phyloP scores from a whole-genome alignment of 2,797 vertebrate species.

The Rhinichthys osculus region DNA sequence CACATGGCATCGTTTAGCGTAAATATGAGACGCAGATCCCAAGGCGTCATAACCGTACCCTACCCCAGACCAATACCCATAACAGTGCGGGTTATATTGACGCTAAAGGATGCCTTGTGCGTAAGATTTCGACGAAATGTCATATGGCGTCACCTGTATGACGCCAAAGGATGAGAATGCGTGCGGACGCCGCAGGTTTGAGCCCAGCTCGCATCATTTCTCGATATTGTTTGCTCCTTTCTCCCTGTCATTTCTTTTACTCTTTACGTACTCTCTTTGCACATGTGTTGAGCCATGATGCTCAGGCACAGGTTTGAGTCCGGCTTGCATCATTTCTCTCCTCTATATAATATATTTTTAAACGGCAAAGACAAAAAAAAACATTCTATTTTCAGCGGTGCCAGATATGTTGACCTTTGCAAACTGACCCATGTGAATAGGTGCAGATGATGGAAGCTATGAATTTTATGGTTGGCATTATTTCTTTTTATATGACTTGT shows the following conservation, averaged over 20 bases:
- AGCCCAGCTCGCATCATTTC: not conserved
- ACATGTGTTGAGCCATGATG: not conserved
- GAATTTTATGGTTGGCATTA: conserved; percentile 48
- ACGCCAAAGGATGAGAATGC: too few relatives aligned
- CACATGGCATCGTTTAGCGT: too few relatives aligned
- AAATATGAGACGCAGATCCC: too few relatives aligned
- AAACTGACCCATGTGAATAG: not conserved
- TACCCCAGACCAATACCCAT: too few relatives aligned
- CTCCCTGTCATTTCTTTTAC: not conserved
- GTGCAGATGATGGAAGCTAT: conserved; percentile 8
- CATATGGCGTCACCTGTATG: too few relatives aligned
- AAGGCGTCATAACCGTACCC: too few relatives aligned
- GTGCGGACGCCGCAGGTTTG: not conserved
- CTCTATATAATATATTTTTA: not conserved
- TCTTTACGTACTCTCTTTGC: not conserved
- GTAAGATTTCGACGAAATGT: too few relatives aligned
- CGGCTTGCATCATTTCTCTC: not conserved
- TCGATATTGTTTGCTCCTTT: not conserved
- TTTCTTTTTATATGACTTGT: conserved; percentile 59
- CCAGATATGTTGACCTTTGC: not conserved
- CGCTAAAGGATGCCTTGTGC: too few relatives aligned
- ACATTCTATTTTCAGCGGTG: not conserved
- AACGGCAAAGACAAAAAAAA: too few relatives aligned
- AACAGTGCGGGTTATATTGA: too few relatives aligned
- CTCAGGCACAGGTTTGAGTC: not conserved